Conservation (phyloP, 2,797 vertebrate genomes). For the Nyctalus aviator region DNA sequence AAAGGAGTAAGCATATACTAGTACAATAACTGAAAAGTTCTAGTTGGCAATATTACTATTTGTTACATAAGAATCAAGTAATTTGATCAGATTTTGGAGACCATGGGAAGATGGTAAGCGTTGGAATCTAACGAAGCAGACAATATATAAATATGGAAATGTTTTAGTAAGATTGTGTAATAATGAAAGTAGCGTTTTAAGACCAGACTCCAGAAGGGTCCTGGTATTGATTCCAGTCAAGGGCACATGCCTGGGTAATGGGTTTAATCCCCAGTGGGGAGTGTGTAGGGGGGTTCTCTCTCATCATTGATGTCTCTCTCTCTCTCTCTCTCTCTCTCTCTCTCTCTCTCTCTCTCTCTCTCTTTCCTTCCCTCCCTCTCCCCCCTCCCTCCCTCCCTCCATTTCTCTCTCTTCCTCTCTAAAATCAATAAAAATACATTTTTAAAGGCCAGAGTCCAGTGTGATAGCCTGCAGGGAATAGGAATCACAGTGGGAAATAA, state of each 20-base stretch:
- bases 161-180: neutral
- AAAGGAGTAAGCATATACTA: neutral
- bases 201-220: neutral
- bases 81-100: neutral
- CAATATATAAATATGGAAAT: neutral
- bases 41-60: neutral
- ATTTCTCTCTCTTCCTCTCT: no score
- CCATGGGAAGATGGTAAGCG: neutral
- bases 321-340: no score
- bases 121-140: neutral
- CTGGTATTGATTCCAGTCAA: neutral
- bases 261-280: no score
- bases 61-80: neutral
- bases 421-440: no score
- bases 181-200: neutral
- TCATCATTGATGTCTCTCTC: no score
- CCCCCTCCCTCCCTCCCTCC: no score
- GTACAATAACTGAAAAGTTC: neutral
- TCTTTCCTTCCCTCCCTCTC: no score
- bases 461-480: no score
- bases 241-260: no score
- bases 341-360: no score
- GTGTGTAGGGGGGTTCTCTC: no score
- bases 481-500: neutral
- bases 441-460: neutral